Percentiles rank a stretch among this genome's conserved stretches.
Evolutionary conservation across 1,140 invertebrate genomes (phyloP).

Genomic region (Aphaenogaster rudis): DNA sequence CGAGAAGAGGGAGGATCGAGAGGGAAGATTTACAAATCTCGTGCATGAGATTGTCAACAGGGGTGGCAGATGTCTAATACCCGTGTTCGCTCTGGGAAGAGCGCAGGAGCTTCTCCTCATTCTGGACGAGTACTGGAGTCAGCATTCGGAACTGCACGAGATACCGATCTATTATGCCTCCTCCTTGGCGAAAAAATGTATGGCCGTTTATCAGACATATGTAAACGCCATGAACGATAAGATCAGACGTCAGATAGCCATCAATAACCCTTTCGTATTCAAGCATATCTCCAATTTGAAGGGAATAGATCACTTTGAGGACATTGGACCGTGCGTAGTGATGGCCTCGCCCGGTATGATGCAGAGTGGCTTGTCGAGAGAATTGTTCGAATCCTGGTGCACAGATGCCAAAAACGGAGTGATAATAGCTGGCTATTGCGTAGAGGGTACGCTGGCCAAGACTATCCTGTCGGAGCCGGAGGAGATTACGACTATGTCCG

Average conservation of each 20-base stretch:
- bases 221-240: conserved; percentile 99
- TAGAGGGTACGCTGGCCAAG: conserved; percentile 99
- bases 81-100: conserved; percentile 98
- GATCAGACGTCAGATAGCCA: conserved; percentile 97
- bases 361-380: conserved; percentile 98
- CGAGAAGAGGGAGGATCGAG: conserved; percentile 98
- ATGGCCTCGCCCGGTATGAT: conserved; percentile 99
- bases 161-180: conserved; percentile 99
- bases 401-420: conserved; percentile 99
- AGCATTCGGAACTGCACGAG: conserved; percentile 99
- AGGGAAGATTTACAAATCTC: conserved; percentile 97
- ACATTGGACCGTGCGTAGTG: conserved; percentile 99
- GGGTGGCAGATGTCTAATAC: conserved; percentile 98
- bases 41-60: conserved; percentile 98
- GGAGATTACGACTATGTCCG: conserved; percentile 97
- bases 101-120: conserved; percentile 99
- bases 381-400: conserved; percentile 99
- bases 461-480: conserved; percentile 99
- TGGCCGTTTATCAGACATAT: conserved; percentile 99
- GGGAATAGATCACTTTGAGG: conserved; percentile 99
- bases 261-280: conserved; percentile 99
- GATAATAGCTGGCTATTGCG: conserved; percentile 99
- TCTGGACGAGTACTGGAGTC: conserved; percentile 99
- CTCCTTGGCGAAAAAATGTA: conserved; percentile 99
- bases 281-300: conserved; percentile 99